Percentiles rank a stretch among this genome's conserved stretches.
phyloP scores from a whole-genome alignment of 2,888 invertebrate species.

The Morpho helenor region DNA sequence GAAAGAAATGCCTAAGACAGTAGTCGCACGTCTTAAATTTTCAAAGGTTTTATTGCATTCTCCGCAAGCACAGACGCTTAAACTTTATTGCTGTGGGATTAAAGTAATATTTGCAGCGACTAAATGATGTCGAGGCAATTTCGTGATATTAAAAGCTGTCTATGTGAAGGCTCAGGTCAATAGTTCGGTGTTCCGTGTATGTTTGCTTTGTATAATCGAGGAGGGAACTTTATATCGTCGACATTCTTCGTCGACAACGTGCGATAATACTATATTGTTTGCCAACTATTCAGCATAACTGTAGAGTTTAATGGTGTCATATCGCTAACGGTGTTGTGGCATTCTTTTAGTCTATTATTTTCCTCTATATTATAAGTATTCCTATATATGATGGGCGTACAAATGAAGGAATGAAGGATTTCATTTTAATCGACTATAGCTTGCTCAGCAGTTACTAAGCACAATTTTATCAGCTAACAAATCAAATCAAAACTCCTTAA shows the following conservation, averaged over 20 bases:
- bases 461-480: constrained; percentile 42
- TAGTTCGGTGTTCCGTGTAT: constrained; percentile 63
- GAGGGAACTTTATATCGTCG: constrained; percentile 57
- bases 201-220: constrained; percentile 59
- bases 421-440: constrained; percentile 20
- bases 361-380: no score
- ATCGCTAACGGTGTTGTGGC: no score
- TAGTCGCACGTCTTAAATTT: constrained; percentile 63
- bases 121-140: constrained; percentile 76
- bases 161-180: constrained; percentile 67
- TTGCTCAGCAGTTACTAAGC: constrained; percentile 35
- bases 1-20: constrained; percentile 67
- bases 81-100: constrained; percentile 77
- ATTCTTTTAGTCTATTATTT: no score
- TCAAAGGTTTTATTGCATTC: constrained; percentile 77
- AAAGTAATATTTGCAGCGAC: constrained; percentile 78
- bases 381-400: no score
- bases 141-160: constrained; percentile 74
- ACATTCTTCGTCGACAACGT: constrained; percentile 61
- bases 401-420: background rate
- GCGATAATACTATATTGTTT: constrained; percentile 66
- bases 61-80: constrained; percentile 75
- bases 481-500: no score
- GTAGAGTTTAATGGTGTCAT: constrained; percentile 40
- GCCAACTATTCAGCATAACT: constrained; percentile 56